A percentile compares a stretch with the other conserved stretches of the same genome.
Conservation (phyloP, 2,797 vertebrate species). For the Podarcis siculus region DNA sequence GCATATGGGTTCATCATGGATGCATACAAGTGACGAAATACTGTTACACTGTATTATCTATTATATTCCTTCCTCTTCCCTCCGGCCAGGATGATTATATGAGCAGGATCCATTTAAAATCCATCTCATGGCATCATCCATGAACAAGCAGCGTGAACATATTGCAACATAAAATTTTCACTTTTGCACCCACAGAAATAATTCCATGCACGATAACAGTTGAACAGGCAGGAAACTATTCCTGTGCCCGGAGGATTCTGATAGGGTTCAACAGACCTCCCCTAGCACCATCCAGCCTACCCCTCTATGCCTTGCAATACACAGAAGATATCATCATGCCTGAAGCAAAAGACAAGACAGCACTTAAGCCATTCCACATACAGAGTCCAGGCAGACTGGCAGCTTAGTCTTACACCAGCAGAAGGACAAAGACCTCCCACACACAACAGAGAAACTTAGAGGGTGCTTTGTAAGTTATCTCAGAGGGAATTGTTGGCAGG, state of each 20-base stretch:
- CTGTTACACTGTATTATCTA: not conserved
- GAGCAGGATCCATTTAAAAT: not conserved
- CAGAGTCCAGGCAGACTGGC: not conserved
- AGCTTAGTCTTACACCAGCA: not conserved
- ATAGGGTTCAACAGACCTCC: not conserved
- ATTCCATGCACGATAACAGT: not conserved
- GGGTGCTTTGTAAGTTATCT: too few species aligned
- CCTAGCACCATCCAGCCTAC: not conserved
- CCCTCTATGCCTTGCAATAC: not conserved
- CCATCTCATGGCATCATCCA: not conserved
- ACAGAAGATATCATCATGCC: not conserved
- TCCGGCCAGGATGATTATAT: not conserved
- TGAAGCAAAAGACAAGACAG: not conserved
- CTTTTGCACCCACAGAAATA: not conserved
- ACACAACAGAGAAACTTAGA: not conserved
- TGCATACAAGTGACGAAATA: not conserved
- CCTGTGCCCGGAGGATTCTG: not conserved
- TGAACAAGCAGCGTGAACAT: not conserved
- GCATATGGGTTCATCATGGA: not conserved
- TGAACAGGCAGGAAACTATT: not conserved
- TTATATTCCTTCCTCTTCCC: not conserved
- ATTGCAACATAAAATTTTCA: not conserved
- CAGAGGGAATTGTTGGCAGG: too few species aligned
- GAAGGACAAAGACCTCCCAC: not conserved
- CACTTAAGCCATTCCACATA: not conserved